These are phyloP conservation scores for Atta colombica DNA, from an alignment of 1,140 invertebrate species.

Conservation along the genomic window DNA sequence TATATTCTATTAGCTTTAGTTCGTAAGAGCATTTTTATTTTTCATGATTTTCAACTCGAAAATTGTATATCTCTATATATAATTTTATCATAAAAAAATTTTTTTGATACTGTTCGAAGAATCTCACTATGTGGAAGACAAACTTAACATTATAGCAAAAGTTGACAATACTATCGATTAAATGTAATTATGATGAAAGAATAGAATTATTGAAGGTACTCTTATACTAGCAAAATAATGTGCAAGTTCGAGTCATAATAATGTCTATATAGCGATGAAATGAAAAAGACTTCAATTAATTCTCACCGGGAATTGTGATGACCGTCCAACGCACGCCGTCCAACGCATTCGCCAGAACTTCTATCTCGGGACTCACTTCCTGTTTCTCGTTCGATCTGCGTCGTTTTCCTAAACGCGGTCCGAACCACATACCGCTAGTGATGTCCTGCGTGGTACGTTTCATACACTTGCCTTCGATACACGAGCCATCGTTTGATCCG, in stretches of 20 bases:
- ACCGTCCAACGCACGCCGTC: conserved; percentile 76
- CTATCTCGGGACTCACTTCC: conserved; percentile 72
- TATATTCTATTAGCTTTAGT: background rate
- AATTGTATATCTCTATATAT: background rate
- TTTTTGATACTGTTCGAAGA: background rate
- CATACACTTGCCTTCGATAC: conserved; percentile 76
- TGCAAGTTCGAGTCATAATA: background rate
- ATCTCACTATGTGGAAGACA: background rate
- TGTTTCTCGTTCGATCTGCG: conserved; percentile 78
- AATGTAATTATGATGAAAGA: background rate
- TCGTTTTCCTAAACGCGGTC: conserved; percentile 82
- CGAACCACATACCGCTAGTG: conserved; percentile 83
- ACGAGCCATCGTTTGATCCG: conserved; percentile 62
- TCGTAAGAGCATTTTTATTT: background rate
- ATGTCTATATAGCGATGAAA: background rate
- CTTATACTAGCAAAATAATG: background rate
- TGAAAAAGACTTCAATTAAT: background rate
- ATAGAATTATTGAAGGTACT: background rate
- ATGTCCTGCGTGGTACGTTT: conserved; percentile 73
- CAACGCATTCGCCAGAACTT: conserved; percentile 76
- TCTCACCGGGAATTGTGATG: conserved; percentile 77
- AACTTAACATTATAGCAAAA: background rate
- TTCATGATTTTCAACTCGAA: background rate
- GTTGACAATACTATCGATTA: background rate
- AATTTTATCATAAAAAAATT: background rate